Conservation (phyloP, 1,140 invertebrate genomes). For the Papilio machaon region DNA sequence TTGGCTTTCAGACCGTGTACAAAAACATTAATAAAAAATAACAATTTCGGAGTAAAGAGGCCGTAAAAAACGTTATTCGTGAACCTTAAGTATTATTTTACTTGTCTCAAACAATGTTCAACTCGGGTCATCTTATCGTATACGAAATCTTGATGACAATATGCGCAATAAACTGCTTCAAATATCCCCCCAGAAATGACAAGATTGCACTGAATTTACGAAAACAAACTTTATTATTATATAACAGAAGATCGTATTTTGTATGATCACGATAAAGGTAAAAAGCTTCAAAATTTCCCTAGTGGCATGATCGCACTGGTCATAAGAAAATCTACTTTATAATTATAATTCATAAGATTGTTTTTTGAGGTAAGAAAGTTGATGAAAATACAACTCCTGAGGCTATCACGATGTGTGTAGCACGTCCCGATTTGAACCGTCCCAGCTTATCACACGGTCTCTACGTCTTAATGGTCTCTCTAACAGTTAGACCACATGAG, state of each 20-base stretch:
- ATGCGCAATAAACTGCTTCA: constrained; percentile 62
- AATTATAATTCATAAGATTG: constrained; percentile 30
- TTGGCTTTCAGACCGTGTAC: constrained; percentile 9
- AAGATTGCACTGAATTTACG: constrained; percentile 13
- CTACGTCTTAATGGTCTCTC: constrained; percentile 63
- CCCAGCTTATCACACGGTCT: constrained; percentile 52
- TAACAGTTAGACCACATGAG: constrained; percentile 65
- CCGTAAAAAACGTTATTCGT: constrained; percentile 55
- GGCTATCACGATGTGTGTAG: constrained; percentile 70
- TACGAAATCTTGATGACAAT: constrained; percentile 73
- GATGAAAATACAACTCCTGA: constrained; percentile 61
- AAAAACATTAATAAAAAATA: constrained; percentile 37
- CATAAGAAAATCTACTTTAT: constrained; percentile 2
- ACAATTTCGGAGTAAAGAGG: constrained; percentile 55
- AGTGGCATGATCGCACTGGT: background rate
- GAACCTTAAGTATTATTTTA: constrained; percentile 57
- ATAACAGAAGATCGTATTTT: constrained; percentile 34
- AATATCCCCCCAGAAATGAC: constrained; percentile 51
- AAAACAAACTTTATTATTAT: constrained; percentile 47
- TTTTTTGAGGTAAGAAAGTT: constrained; percentile 34
- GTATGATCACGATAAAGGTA: background rate
- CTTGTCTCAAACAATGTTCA: constrained; percentile 57
- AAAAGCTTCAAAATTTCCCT: background rate
- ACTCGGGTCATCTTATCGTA: constrained; percentile 57
- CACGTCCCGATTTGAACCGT: constrained; percentile 60